Evolutionary conservation across 1,140 invertebrate genomes (phyloP).

Genomic region (Sinella curviseta): DNA sequence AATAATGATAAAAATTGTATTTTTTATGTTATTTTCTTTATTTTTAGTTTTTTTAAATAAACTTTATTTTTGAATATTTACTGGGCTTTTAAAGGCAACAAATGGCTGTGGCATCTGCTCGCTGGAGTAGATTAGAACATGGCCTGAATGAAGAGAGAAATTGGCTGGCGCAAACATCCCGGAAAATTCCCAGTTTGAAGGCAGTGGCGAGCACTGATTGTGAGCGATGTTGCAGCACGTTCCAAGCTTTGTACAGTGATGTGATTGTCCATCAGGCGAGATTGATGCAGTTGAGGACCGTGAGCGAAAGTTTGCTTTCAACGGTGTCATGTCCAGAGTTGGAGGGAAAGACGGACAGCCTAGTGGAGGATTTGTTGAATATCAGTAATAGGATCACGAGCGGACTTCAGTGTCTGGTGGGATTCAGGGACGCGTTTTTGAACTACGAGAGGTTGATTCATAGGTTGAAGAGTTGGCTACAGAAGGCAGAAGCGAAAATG

Average conservation of each 20-base stretch:
- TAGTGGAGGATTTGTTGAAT: slow-evolving; percentile 67
- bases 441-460: slow-evolving; percentile 71
- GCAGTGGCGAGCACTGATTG: slow-evolving; percentile 76
- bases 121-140: slow-evolving; percentile 74
- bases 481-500: slow-evolving; percentile 67
- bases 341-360: slow-evolving; percentile 68
- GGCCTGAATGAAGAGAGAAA: slow-evolving; percentile 76
- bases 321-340: slow-evolving; percentile 70
- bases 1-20: no score
- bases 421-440: slow-evolving; percentile 74
- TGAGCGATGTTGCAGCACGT: slow-evolving; percentile 78
- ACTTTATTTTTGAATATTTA: no score
- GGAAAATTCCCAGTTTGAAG: slow-evolving; percentile 74
- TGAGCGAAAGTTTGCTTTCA: slow-evolving; percentile 72
- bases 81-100: slow-evolving; percentile 63
- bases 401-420: slow-evolving; percentile 66
- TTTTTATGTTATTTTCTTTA: no score
- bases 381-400: slow-evolving; percentile 72
- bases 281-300: slow-evolving; percentile 68
- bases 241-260: slow-evolving; percentile 72
- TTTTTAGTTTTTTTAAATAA: no score
- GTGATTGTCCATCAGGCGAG: slow-evolving; percentile 75
- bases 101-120: slow-evolving; percentile 76
- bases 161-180: slow-evolving; percentile 77
- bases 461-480: slow-evolving; percentile 72